Base-by-base conservation (phyloP, 2,113 vertebrate species). In the Gopherus evgoodei region DNA sequence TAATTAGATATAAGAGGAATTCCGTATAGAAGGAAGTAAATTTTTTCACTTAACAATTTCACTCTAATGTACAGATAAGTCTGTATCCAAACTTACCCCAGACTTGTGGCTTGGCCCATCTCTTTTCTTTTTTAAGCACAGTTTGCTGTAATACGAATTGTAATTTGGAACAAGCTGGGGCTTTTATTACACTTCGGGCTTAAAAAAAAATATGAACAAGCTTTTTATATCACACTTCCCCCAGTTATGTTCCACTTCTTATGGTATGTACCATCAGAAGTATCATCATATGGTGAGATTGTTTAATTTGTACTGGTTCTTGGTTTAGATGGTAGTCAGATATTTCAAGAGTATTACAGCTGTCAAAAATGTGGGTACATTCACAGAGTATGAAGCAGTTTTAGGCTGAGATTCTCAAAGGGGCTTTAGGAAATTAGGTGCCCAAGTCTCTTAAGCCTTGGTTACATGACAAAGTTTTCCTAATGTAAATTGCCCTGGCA, bases 51-150 rank as follows among this genome's bases (percentile, higher is more conserved):
- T 69, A 69, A 19, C 8, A 13, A 31, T 84, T 88, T 84, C 86
- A 29, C 91, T 95, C 29, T 54, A 38, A 93, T n/a, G 6, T 69
- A 69, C 65, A n/a, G 65, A n/a, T 69, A 69, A 69, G 35, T 69
- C 65, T n/a, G 17, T 69, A n/a, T 69, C 65, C 65, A 69, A 69
- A 69, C 31, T 65, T 69, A 14, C 65, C 53, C 35, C 35, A 38
- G 65, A 10, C 65, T 69, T 69, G 65, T 69, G 65, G 14, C 35
- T 29, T 65, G 31, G 62, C 62, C 31, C 62, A 8, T 4, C 27
- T 84, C 14, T 9, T 3, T 87, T 88, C 22, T 79, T 93, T 59
- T 11, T 54, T 17, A 54, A 87, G 65, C 24, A 42, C 35, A 6
- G 3, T 78, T 83, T 65, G 69, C 54, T 72, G 1, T 27, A 72